Conservation (phyloP, 1,140 invertebrate species). For the Armadillidium nasatum region DNA sequence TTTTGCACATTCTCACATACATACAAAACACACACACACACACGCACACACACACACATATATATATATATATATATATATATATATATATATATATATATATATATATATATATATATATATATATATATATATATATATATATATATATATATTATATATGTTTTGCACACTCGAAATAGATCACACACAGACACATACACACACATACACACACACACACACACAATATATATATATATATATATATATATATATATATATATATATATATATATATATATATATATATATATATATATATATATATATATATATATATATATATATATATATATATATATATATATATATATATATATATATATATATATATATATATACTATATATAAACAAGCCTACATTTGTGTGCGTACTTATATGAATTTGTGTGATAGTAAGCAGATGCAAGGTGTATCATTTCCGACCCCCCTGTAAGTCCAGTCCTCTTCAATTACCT, state of each 20-base stretch:
- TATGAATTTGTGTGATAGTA: background rate
- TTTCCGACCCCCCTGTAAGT: background rate
- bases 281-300: conserved; percentile 12
- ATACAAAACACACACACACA: background rate
- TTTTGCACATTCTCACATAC: background rate
- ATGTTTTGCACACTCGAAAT: no score
- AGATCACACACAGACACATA: no score
- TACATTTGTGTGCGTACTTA: background rate
- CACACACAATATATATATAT: background rate
- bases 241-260: conserved; percentile 15
- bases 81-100: no score
- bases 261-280: conserved; percentile 12
- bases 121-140: background rate
- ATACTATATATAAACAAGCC: background rate
- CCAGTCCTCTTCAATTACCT: background rate
- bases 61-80: no score
- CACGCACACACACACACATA: background rate
- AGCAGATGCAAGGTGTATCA: background rate
- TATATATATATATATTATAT: background rate
- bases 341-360: conserved; percentile 12
- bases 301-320: conserved; percentile 4
- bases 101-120: conserved; percentile 6
- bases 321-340: conserved; percentile 14
- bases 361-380: conserved; percentile 5
- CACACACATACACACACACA: background rate